Base-by-base conservation (phyloP, 2,113 vertebrate genomes). In the Turdus rufiventris region DNA sequence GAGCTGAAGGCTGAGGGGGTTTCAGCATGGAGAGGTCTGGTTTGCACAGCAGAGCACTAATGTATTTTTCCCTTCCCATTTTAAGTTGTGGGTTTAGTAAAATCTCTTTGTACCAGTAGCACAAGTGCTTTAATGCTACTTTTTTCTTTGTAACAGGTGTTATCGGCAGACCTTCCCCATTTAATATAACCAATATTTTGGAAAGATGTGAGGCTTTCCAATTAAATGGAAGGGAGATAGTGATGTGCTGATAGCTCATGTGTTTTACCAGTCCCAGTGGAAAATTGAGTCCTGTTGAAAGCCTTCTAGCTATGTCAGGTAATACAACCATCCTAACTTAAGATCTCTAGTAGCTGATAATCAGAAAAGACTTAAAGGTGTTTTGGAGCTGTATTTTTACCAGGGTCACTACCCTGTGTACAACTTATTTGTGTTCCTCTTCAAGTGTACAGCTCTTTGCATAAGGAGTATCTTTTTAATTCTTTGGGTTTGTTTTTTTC, bases 1-100 rank as follows among this genome's bases (percentile, higher is more conserved):
- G 38, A 18, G 40, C 38, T 5, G 8, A 60, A 62, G 18, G 10
- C 10, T 7, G 1, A 1, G 50, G 8, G 20, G 5, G 5, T n/a
- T 19, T 3, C 51, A 15, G 67, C 12, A 6, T 40, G 53, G 50
- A 57, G 24, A 31, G 20, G 4, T 13, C 6, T 70, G 8, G 5
- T 70, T 85, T 66, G 33, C 51, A 62, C 16, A 34, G 38, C 43
- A 50, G 33, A 63, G 29, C 28, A 50, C 6, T 78, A n/a, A 56
- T 23, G 4, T 25, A 3, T 9, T 78, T 83, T 60, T 79, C 12
- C 15, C 10, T 68, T 91, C 38, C 18, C 7, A 2, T 58, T 61
- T 72, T 56, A 85, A 48, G 4, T 21, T 72, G 8, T 57, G 36
- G 8, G 5, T 54, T 26, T 47, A 40, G 26, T 31, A 40, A 78